Evolutionary conservation across 2,113 vertebrate genomes (phyloP).

Genomic region (Oophaga pumilio): DNA sequence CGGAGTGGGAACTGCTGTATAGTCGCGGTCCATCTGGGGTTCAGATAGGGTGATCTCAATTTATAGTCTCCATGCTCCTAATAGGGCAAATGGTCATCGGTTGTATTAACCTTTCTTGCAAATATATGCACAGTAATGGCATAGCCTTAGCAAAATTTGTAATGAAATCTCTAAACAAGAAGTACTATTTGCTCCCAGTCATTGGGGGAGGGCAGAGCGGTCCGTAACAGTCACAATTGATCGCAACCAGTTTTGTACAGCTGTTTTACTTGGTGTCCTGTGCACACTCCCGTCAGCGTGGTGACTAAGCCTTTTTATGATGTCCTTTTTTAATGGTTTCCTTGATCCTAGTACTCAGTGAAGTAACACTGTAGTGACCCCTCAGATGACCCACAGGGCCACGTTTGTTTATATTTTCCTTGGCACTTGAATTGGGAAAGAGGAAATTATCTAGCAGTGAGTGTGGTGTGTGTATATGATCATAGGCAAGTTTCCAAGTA

Average conservation of each 20-base stretch:
- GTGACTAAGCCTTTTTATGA: not conserved
- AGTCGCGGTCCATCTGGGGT: too few species aligned
- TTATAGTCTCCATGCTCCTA: too few species aligned
- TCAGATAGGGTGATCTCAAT: too few species aligned
- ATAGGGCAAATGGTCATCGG: too few species aligned
- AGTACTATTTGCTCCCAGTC: too few species aligned
- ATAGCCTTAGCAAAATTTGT: too few species aligned
- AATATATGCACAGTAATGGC: too few species aligned
- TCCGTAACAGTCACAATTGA: too few species aligned
- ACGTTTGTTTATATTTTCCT: slow-evolving; percentile 61
- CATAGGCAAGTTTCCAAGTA: slow-evolving; percentile 59
- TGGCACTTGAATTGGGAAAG: slow-evolving; percentile 59
- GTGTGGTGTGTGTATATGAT: slow-evolving; percentile 61
- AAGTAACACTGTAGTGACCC: slow-evolving; percentile 20
- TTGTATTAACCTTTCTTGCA: too few species aligned
- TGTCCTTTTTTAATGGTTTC: slow-evolving; percentile 54
- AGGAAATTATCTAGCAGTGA: slow-evolving; percentile 66
- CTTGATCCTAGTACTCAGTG: slow-evolving; percentile 50
- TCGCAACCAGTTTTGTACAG: not conserved
- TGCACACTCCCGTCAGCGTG: not conserved
- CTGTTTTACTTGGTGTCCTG: not conserved
- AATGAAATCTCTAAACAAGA: too few species aligned
- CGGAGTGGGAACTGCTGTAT: too few species aligned
- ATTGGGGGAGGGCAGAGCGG: too few species aligned
- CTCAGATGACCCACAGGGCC: slow-evolving; percentile 31